Base-by-base conservation (phyloP, 2,113 vertebrate species). In the Monopterus albus region DNA sequence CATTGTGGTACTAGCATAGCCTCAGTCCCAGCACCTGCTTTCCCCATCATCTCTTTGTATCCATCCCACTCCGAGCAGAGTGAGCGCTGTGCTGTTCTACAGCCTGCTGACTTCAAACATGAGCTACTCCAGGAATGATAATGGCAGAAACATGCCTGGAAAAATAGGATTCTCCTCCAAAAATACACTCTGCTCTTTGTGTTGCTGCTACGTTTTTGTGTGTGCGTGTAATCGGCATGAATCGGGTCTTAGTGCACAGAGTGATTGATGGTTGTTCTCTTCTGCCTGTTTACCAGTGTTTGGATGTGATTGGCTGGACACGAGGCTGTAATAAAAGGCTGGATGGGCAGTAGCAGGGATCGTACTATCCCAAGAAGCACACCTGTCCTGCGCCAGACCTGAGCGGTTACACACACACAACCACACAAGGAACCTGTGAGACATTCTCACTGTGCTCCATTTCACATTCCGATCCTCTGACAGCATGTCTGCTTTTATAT, bases 131-230 rank as follows among this genome's bases (percentile, higher is more conserved):
- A 92, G 88, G 92, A 94, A 94, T 94, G 93, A 94, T 94, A 91
- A 94, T 93, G 93, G 90, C 86, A 93, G 92, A 94, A 94, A 93
- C 93, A 94, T 91, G 86, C 85, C 72, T 91, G 85, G 87, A 91
- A 90, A 90, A 89, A 90, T 79, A 71, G 59, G 74, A 85, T 78
- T 81, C 79, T 84, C 74, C 79, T 81, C 83, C 87, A 87, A 67
- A 79, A 87, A 83, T 87, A 87, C 88, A 88, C 87, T 79, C 87
- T 67, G 42, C 70, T 81, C 83, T 80, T 77, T 81, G 74, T 80
- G 82, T 78, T 88, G 73, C 47, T 71, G 36, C 12, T 58, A 14
- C 6, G 1, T 20, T 64, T 29, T 51, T 68, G 8, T 55, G 14
- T 42, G 26, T 52, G 45, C 50, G 36, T 68, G 62, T 71, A 43